Base-by-base conservation (phyloP, 2,888 invertebrate species). In the Diogma glabrata region DNA sequence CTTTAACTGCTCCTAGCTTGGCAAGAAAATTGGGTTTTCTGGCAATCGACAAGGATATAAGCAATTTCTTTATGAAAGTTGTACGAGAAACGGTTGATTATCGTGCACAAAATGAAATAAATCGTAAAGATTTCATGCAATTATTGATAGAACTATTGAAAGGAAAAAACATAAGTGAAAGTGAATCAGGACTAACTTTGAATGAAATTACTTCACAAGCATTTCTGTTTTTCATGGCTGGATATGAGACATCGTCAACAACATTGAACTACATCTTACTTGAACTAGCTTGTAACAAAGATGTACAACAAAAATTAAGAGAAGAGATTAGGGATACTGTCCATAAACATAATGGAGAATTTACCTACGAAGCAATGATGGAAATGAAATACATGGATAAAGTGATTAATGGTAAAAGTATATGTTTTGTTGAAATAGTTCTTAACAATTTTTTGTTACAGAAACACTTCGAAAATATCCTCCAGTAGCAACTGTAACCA, bases 81-180 rank as follows among this genome's bases (percentile, higher is more conserved):
- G 67, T 72, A 0, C 55, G 60, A 3, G 66, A 70, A 3, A 70
- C 69, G 0, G 63, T 73, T 1, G 61, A 63, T 3, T 60, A 64
- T 23, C 59, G 72, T 16, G 68, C 70, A 51, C 52, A 62, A 53
- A 60, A 63, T 49, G 60, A 64, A 7, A 53, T 67, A 24, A 57
- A 64, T 56, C 55, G 75, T 10, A 72, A 71, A 36, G 73, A 77
- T 57, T 76, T 74, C 52, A 61, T 81, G 48, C n/a, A n/a, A n/a
- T n/a, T n/a, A n/a, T n/a, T n/a, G n/a, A n/a, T n/a, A n/a, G n/a
- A n/a, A n/a, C n/a, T n/a, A n/a, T n/a, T n/a, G n/a, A 73, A 55
- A 48, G 24, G 24, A 8, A n/a, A n/a, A n/a, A n/a, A n/a, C n/a
- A n/a, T n/a, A n/a, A n/a, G n/a, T n/a, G n/a, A n/a, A n/a, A n/a